These are phyloP conservation scores for Poecilia wingei DNA, from an alignment of 2,797 vertebrate genomes.

Conservation along the genomic window DNA sequence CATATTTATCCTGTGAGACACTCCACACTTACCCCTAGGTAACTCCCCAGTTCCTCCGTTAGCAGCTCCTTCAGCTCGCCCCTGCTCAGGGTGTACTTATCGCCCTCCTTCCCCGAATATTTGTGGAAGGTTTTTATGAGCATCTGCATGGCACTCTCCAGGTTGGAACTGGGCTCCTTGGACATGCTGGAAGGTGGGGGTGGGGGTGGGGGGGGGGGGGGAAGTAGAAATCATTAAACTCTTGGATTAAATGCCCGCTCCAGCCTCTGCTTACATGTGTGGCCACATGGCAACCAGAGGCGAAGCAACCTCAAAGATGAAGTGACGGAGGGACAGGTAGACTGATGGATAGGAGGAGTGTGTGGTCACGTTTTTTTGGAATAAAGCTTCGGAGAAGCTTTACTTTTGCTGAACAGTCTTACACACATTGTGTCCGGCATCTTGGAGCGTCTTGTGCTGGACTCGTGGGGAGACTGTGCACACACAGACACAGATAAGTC, in stretches of 20 bases:
- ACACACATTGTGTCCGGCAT: conserved; percentile 87
- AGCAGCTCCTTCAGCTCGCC: conserved; percentile 83
- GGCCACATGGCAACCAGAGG: conserved; percentile 72
- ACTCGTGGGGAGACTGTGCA: conserved; percentile 76
- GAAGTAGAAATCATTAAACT: conserved; percentile 58
- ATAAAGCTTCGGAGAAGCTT: conserved; percentile 63
- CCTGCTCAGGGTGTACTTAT: conserved; percentile 84
- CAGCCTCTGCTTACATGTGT: conserved; percentile 70
- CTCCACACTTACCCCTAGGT: conserved; percentile 79
- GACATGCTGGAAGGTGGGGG: conserved; percentile 74
- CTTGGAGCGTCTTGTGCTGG: conserved; percentile 76
- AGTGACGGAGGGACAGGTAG: conserved; percentile 44
- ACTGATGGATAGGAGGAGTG: conserved; percentile 15
- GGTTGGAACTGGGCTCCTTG: conserved; percentile 83
- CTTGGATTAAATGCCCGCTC: conserved; percentile 62
- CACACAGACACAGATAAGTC: conserved; percentile 78
- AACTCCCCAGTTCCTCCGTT: conserved; percentile 83
- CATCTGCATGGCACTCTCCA: conserved; percentile 87
- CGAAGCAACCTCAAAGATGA: conserved; percentile 67
- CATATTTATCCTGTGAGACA: conserved; percentile 30
- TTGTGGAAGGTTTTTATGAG: conserved; percentile 88
- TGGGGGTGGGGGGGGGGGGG: no score
- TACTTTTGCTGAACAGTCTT: conserved; percentile 75
- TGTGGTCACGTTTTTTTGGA: conserved; percentile 54
- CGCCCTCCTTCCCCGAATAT: conserved; percentile 85